phyloP scores from a whole-genome alignment of 1,140 invertebrate genomes.

The Panagrolaimus sp. region DNA sequence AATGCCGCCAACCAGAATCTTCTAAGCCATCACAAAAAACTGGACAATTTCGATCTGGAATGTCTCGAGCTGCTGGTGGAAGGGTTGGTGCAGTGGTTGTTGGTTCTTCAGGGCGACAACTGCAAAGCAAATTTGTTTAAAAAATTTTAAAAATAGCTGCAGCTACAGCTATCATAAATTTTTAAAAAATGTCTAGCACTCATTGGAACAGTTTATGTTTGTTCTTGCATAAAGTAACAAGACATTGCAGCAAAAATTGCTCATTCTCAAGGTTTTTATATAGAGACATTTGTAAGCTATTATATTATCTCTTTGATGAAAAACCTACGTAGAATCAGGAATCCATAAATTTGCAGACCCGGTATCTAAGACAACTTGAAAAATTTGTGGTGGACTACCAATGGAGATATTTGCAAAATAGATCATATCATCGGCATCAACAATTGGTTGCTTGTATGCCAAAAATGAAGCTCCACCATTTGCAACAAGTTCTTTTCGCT shows the following conservation, averaged over 20 bases:
- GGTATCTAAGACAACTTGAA: constrained; percentile 21
- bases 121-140: too few species aligned
- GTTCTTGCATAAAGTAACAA: too few species aligned
- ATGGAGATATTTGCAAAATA: not conserved
- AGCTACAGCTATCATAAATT: too few species aligned
- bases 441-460: not conserved
- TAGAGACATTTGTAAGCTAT: too few species aligned
- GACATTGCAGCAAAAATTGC: too few species aligned
- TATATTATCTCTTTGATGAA: too few species aligned
- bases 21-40: not conserved
- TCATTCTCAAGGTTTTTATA: too few species aligned
- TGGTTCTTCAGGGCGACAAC: constrained; percentile 4
- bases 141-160: constrained; percentile 6
- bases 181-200: too few species aligned
- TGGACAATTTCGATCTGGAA: not conserved
- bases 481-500: not conserved
- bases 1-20: not conserved
- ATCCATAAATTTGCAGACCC: constrained; percentile 26
- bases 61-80: not conserved
- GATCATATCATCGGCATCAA: not conserved
- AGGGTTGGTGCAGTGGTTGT: not conserved
- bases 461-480: not conserved
- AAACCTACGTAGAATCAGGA: constrained; percentile 12
- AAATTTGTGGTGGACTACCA: constrained; percentile 20
- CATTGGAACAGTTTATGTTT: too few species aligned